Evolutionary conservation across 2,797 vertebrate genomes (phyloP), one percentile per base, ranked within the genome.

Genomic region (Coranthus polyacanthus): DNA sequence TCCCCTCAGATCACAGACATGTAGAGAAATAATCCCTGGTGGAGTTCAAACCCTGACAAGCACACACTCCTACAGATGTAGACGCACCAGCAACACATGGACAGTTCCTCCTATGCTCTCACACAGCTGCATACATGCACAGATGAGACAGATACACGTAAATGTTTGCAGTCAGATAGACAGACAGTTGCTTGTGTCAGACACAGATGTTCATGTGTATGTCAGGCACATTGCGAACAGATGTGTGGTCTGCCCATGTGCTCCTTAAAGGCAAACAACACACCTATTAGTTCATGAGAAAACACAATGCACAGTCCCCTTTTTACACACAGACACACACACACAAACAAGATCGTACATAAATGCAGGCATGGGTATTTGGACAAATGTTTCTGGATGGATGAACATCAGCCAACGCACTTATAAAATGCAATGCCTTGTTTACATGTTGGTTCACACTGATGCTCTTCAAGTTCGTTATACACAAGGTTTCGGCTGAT

Each of bases 381-480:
- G 24, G 18, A 52, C 53, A 29, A 18, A 11, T 21, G 22, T 72
- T 80, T 72, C 43, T 81, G 73, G 50, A 79, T 68, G 65, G 38
- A 20, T 79, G 54, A 37, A 65, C 71, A 75, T 41, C 16, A 54
- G 51, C 66, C 22, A 51, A 59, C 34, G 53, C 63, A 41, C 29
- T 47, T 16, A 37, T 11, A 79, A 64, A 76, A 42, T 15, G 24
- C 53, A 63, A 53, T 18, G 16, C n/a, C 39, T 20, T 75, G 68
- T 63, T 70, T 70, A 70, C 68, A 69, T 70, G 58, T 69, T 44
- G 43, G n/a, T 51, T 42, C 1, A 50, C 52, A 58, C 41, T 46
- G 70, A 75, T 75, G 50, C 75, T 42, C 39, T 29, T 63, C 53
- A 22, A 49, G 51, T 68, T 75, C 50, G 69, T 75, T 73, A 78